Evolutionary conservation across 2,888 invertebrate species (phyloP), one percentile per base, ranked within the genome.

Genomic region (Amiota mariae): DNA sequence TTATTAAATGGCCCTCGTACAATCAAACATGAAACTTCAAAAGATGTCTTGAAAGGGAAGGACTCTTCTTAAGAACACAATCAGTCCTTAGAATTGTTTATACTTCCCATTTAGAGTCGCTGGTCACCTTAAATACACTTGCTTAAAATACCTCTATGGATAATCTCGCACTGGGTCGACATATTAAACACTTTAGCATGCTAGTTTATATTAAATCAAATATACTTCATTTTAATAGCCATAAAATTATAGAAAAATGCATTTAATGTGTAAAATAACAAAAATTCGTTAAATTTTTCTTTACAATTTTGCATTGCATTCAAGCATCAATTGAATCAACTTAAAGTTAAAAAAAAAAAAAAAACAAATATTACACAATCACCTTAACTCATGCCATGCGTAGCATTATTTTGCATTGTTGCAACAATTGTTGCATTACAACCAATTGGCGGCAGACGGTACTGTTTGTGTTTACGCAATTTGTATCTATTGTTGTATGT

Each of bases 241-340:
- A 24, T 24, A 10, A 63, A 63, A 63, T 63, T 63, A 63, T 63
- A 63, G 63, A 24, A 63, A 63, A 9, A 61, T 61, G 61, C 61
- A 61, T 20, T 1, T 24, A 1, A 6, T 8, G 11, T 24, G 11
- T 61, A 1, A 20, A 61, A 11, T 24, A 12, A 61, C 15, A 13
- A 61, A 61, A 61, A 9, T 20, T 8, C 13, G 1, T 61, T 13
- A 12, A 24, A 61, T 36, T 20, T 24, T 9, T 24, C 2, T 24
- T 15, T 59, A 18, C 4, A 59, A 4, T 59, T 59, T 8, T 63
- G 12, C 59, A 36, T 8, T 47, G 48, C 66, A 66, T 48, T 66
- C 48, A 46, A 9, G 66, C 66, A 48, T 66, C n/a, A n/a, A n/a
- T 66, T 36, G 36, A 48, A 48, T 15, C 18, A 66, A 48, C 54